phyloP scores from a whole-genome alignment of 2,888 invertebrate species.

The Diplazon laetatorius region DNA sequence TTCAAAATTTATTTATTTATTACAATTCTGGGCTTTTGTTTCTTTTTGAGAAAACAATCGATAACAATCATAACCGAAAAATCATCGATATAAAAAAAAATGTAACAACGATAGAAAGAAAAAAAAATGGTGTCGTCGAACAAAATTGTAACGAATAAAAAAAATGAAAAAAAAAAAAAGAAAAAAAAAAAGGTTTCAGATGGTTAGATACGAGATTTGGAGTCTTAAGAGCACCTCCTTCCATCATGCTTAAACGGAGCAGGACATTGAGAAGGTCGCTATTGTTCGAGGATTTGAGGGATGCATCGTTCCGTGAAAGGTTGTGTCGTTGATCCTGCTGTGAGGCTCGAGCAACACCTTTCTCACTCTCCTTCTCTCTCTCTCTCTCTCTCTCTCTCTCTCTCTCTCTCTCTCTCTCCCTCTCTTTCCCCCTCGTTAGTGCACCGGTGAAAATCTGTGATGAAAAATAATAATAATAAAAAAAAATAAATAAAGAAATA shows the following conservation, averaged over 20 bases:
- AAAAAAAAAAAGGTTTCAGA: background rate
- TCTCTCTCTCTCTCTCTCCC: too few relatives aligned
- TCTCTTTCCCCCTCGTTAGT: constrained; percentile 4
- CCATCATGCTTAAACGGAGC: background rate
- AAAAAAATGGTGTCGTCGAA: background rate
- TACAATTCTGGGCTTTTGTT: too few relatives aligned
- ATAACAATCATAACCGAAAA: background rate
- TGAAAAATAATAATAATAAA: background rate
- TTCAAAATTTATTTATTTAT: too few relatives aligned
- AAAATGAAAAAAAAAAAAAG: background rate
- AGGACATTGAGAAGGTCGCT: constrained; percentile 20
- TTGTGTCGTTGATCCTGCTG: constrained; percentile 30
- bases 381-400: too few relatives aligned
- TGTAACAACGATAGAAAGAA: too few relatives aligned
- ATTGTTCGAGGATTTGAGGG: constrained; percentile 43
- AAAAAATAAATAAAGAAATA: constrained; percentile 14
- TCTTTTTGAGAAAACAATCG: background rate
- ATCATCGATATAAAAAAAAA: too few relatives aligned
- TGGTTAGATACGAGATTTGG: background rate
- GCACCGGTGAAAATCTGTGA: constrained; percentile 46
- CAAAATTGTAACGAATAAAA: too few relatives aligned
- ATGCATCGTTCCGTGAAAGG: constrained; percentile 30
- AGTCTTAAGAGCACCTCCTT: background rate
- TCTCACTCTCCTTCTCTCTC: too few relatives aligned
- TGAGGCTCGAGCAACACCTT: constrained; percentile 3